Evolutionary conservation across 1,140 invertebrate genomes (phyloP).

Genomic region (Trichoplusia ni): DNA sequence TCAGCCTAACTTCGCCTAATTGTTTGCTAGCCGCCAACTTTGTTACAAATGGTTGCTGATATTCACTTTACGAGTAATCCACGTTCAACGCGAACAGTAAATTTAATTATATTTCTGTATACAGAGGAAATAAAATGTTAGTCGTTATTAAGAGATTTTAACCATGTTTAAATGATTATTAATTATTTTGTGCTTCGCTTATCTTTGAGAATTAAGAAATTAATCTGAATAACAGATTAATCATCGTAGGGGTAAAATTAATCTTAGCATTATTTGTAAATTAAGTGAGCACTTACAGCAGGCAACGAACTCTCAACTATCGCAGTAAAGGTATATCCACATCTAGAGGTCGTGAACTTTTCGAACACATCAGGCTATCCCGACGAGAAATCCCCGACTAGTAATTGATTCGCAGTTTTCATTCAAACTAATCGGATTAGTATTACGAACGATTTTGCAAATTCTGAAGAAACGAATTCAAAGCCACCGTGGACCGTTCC

Average conservation of each 20-base stretch:
- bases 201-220: no score
- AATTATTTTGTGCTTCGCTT: no score
- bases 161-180: background rate
- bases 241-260: no score
- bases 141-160: background rate
- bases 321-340: background rate
- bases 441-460: conserved; percentile 46
- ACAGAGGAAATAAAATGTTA: conserved; percentile 33
- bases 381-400: conserved; percentile 33
- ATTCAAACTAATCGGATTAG: conserved; percentile 48
- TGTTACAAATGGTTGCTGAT: conserved; percentile 39
- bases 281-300: background rate
- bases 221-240: no score
- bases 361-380: conserved; percentile 43
- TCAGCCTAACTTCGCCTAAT: conserved; percentile 59
- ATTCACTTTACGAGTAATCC: conserved; percentile 29
- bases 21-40: conserved; percentile 43
- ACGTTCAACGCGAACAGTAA: conserved; percentile 12
- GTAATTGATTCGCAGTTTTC: conserved; percentile 46
- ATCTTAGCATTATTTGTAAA: no score
- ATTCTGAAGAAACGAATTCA: conserved; percentile 42
- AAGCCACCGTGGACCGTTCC: conserved; percentile 29
- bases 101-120: conserved; percentile 26
- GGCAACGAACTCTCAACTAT: background rate
- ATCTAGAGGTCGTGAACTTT: conserved; percentile 34